Evolutionary conservation across 2,113 vertebrate species (phyloP), one percentile per base, ranked within the genome.

Genomic region (Thymallus thymallus): DNA sequence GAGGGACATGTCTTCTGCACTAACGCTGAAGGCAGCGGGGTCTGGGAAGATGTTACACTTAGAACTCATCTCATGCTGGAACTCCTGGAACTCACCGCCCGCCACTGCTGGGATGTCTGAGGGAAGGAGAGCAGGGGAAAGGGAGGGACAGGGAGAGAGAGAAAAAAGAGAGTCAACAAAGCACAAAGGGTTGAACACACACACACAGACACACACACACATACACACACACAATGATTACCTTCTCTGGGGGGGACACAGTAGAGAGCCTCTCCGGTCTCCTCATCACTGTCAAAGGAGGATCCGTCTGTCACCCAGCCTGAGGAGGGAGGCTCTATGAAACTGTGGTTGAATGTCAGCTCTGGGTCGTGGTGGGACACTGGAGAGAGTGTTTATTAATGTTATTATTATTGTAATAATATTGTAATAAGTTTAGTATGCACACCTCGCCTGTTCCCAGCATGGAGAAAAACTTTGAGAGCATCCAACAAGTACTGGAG

Each of bases 291-390:
- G 82, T 97, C 96, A 0, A 97, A 94, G 3, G 94, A 97, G 22
- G 96, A 98, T 75, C 95, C 95, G 10, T 96, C 97, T 0, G 94
- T 96, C 74, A 94, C 92, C 97, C 97, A 98, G 0, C 94, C 94
- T 0, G 94, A 92, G 0, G 98, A 99, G 0, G 96, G 96, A 0
- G 95, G 91, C 89, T 99, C 98, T 0, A 99, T 98, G 88, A 99
- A 99, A 88, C 98, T 99, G 91, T 97, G 97, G 89, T 96, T 99
- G 89, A 98, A 98, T 69, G 95, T 97, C 68, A 96, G 87, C 83
- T 99, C 97, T 0, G 93, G 86, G 67, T 99, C 98, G 1, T 98
- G 97, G 78, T 98, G 98, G 29, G 95, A 96, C 18, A 99, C 98
- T 98, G 90, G 32, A 16, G 16, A 6, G 30, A 69, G 48, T 5